Conservation (phyloP, 2,888 invertebrate genomes). For the Thumatha senex region DNA sequence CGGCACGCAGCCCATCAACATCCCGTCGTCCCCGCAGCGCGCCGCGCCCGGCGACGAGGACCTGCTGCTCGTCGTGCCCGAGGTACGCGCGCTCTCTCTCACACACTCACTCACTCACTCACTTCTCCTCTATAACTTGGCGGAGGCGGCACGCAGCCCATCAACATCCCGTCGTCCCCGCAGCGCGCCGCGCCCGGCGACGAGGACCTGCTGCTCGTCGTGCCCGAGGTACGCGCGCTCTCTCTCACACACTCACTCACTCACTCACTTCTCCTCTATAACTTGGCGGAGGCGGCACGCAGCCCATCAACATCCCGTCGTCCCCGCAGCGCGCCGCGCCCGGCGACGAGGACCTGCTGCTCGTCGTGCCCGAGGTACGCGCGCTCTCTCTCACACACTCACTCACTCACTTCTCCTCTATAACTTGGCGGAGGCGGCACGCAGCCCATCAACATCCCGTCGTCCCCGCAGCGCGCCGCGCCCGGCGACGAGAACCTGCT, state of each 20-base stretch:
- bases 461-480: slow-evolving; percentile 75
- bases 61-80: slow-evolving; percentile 66
- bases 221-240: slow-evolving; percentile 73
- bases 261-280: no score
- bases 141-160: slow-evolving; percentile 83
- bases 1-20: slow-evolving; percentile 85
- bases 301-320: slow-evolving; percentile 86
- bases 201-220: slow-evolving; percentile 76
- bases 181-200: slow-evolving; percentile 70
- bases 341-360: slow-evolving; percentile 79
- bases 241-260: no score
- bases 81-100: no score
- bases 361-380: slow-evolving; percentile 69
- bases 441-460: slow-evolving; percentile 86
- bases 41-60: slow-evolving; percentile 75
- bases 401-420: no score
- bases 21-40: slow-evolving; percentile 83
- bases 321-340: slow-evolving; percentile 71
- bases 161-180: slow-evolving; percentile 85
- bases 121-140: no score
- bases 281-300: no score
- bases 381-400: no score
- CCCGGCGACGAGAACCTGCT: slow-evolving; percentile 78
- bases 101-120: no score
- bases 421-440: no score